Base-by-base conservation (phyloP, 2,888 invertebrate species). In the Bibio marci region DNA sequence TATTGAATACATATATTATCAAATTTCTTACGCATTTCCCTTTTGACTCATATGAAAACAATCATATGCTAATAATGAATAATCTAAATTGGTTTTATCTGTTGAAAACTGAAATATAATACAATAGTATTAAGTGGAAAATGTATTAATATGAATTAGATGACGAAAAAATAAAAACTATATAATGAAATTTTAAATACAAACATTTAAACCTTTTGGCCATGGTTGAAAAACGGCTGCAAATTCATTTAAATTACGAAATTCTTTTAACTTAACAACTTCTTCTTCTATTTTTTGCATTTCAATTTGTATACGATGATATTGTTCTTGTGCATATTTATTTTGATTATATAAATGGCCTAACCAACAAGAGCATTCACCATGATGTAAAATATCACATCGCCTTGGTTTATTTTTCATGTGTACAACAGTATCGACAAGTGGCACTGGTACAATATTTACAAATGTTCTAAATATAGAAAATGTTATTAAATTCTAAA, bases 41-140 rank as follows among this genome's bases (percentile, higher is more conserved):
- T 66, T 69, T 48, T 71, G 71, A 47, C 66, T 68, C 33, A 68
- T 55, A 47, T 72, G 71, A 47, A 71, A 71, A 50, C 71, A 71
- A 49, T 72, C 72, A 13, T 51, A 50, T 0, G 69, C 63, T 25
- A 71, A 46, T 48, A 59, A 66, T 6, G 61, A 53, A 39, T 58
- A 54, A 53, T 71, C 69, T 0, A 54, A 49, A 5, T 46, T 46
- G 8, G 62, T 65, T 35, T 57, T 46, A 11, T 49, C 38, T 5
- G 35, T 49, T 28, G 32, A 33, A 37, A 40, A 35, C 39, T 40
- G n/a, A 15, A 30, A 25, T 12, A n/a, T 25, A n/a, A 19, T n/a
- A n/a, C n/a, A n/a, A n/a, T n/a, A n/a, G n/a, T n/a, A n/a, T n/a
- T n/a, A n/a, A n/a, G n/a, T n/a, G n/a, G n/a, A n/a, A n/a, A n/a